Percentiles rank a stretch among this genome's conserved stretches.
These are phyloP conservation scores for Sciurus vulgaris DNA, from an alignment of 2,797 vertebrate genomes.

Conservation along the genomic window DNA sequence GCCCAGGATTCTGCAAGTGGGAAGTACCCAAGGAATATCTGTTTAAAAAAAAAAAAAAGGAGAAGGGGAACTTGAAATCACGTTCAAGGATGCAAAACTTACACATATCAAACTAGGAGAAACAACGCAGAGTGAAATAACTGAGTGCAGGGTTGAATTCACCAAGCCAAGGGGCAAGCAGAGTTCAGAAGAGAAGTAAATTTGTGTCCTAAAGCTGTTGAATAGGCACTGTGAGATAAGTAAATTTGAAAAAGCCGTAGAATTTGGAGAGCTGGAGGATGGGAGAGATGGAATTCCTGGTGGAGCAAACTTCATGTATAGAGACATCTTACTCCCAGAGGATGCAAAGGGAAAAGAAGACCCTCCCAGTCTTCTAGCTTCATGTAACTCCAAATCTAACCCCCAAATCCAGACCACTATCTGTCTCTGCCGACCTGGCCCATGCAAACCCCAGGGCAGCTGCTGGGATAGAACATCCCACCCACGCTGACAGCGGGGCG, in stretches of 20 bases:
- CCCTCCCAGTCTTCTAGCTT: too few relatives aligned
- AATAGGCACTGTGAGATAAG: not conserved
- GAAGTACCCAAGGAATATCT: not conserved
- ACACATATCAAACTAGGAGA: not conserved
- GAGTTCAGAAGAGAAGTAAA: not conserved
- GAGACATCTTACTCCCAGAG: not conserved
- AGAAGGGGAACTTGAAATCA: not conserved
- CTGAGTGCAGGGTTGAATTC: not conserved
- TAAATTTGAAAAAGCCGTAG: not conserved
- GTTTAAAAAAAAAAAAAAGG: not conserved
- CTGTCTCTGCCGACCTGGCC: not conserved
- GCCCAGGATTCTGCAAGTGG: not conserved
- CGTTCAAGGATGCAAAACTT: not conserved
- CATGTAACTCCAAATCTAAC: not conserved
- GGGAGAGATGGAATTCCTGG: not conserved
- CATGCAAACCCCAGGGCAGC: rapidly evolving
- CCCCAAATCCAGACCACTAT: not conserved
- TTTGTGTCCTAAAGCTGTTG: too few relatives aligned
- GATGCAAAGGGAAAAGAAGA: not conserved
- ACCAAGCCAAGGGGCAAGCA: not conserved
- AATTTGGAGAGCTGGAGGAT: not conserved
- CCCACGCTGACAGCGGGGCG: not conserved
- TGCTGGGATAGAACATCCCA: not conserved
- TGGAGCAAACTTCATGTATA: not conserved
- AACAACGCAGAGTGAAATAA: not conserved